Percentiles rank a stretch among this genome's conserved stretches.
phyloP scores from a whole-genome alignment of 2,113 vertebrate genomes.

The Embiotoca jacksoni region DNA sequence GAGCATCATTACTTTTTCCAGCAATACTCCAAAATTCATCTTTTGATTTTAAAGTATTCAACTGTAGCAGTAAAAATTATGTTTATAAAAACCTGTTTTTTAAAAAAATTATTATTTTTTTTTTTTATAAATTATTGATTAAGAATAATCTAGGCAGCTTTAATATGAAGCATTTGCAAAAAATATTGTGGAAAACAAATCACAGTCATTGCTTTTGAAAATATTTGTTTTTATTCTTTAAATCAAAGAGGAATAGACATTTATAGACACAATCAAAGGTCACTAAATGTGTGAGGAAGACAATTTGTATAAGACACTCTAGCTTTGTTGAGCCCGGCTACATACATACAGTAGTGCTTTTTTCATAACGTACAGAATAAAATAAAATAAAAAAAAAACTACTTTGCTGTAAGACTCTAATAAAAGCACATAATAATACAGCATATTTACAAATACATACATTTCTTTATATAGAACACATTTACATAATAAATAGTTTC shows the following conservation, averaged over 20 bases:
- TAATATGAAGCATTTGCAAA: too few species aligned
- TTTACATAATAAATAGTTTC: conserved; percentile 80
- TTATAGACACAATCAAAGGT: conserved; percentile 7
- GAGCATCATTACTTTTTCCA: too few species aligned
- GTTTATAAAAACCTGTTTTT: too few species aligned
- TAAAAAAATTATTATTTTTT: too few species aligned
- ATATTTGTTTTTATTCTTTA: conserved; percentile 20
- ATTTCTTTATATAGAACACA: conserved; percentile 68
- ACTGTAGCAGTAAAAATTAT: too few species aligned
- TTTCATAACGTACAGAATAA: conserved; percentile 41
- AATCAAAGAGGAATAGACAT: conserved; percentile 3
- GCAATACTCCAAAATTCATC: too few species aligned
- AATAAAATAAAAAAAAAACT: conserved; percentile 5
- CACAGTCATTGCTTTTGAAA: background rate
- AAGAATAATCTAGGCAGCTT: too few species aligned
- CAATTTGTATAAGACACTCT: background rate
- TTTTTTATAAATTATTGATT: too few species aligned
- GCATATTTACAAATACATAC: conserved; percentile 57
- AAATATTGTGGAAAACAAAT: background rate
- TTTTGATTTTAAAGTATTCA: too few species aligned
- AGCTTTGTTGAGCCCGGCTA: background rate
- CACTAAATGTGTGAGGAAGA: conserved; percentile 5
- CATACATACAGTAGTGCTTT: conserved; percentile 60
- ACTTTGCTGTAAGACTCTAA: background rate
- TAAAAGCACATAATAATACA: conserved; percentile 22